Percentiles rank a stretch among this genome's conserved stretches.
Evolutionary conservation across 2,888 invertebrate species (phyloP).

Genomic region (Altica lythri): DNA sequence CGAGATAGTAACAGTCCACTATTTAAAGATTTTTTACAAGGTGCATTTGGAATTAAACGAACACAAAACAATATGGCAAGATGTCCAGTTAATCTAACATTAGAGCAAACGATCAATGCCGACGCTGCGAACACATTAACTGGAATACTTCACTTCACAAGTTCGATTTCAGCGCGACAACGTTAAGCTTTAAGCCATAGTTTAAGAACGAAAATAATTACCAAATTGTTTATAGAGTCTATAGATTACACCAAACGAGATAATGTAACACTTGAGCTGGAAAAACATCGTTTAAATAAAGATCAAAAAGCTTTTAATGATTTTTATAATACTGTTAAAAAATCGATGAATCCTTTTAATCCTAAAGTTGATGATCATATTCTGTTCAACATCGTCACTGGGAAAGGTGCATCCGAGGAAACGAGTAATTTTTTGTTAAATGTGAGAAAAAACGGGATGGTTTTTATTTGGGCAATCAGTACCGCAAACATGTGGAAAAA

Average conservation of each 20-base stretch:
- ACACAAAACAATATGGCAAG: not conserved
- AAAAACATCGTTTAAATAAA: not conserved
- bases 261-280: not conserved
- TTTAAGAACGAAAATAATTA: not conserved
- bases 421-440: slow-evolving; percentile 2
- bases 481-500: no score
- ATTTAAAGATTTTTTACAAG: not conserved
- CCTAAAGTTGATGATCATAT: not conserved
- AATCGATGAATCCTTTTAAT: slow-evolving; percentile 1
- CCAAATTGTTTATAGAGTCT: not conserved
- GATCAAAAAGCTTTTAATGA: not conserved
- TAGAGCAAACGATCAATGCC: slow-evolving; percentile 4
- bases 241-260: not conserved
- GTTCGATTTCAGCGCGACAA: not conserved
- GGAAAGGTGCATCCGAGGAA: not conserved
- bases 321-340: not conserved
- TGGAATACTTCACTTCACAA: not conserved
- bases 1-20: not conserved
- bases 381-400: not conserved
- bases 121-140: not conserved
- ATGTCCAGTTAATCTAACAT: not conserved
- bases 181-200: not conserved
- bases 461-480: no score
- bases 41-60: slow-evolving; percentile 1
- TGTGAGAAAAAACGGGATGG: not conserved